Conservation (phyloP, 35 echinoderm and acorn worm genomes). For the Heliocidaris tuberculata region DNA sequence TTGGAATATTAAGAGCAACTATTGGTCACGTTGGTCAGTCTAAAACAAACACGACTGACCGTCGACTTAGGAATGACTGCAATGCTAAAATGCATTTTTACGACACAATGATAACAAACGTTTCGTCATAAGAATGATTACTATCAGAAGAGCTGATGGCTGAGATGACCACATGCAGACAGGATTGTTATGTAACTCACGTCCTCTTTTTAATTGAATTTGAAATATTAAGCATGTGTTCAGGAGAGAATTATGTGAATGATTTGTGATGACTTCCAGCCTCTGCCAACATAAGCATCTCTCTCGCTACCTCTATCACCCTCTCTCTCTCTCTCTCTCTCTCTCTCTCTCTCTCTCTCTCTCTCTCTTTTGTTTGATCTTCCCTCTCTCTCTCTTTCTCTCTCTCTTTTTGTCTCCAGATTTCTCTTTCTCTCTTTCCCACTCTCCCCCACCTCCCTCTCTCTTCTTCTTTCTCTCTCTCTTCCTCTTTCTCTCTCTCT, state of each 20-base stretch:
- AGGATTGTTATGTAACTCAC: neutral
- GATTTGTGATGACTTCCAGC: neutral
- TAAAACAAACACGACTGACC: neutral
- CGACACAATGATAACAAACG: neutral
- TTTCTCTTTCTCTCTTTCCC: neutral
- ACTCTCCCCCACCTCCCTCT: neutral
- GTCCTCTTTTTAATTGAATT: neutral
- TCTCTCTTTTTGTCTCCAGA: too few relatives aligned
- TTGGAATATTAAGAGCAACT: neutral
- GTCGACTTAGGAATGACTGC: conserved; percentile 8
- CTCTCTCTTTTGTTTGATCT: too few relatives aligned
- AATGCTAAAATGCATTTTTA: conserved; percentile 13
- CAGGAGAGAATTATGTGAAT: neutral
- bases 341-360: neutral
- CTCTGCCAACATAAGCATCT: neutral
- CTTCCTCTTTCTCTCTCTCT: neutral
- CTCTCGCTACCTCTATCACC: too few relatives aligned
- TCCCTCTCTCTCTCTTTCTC: neutral
- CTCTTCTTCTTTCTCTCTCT: neutral
- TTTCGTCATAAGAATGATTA: neutral
- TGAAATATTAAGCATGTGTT: conserved; percentile 4
- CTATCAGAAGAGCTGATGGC: neutral
- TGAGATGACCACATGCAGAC: neutral
- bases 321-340: neutral
- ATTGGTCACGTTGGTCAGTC: neutral